Conservation (phyloP, 2,113 vertebrate species). For the Chauna torquata region DNA sequence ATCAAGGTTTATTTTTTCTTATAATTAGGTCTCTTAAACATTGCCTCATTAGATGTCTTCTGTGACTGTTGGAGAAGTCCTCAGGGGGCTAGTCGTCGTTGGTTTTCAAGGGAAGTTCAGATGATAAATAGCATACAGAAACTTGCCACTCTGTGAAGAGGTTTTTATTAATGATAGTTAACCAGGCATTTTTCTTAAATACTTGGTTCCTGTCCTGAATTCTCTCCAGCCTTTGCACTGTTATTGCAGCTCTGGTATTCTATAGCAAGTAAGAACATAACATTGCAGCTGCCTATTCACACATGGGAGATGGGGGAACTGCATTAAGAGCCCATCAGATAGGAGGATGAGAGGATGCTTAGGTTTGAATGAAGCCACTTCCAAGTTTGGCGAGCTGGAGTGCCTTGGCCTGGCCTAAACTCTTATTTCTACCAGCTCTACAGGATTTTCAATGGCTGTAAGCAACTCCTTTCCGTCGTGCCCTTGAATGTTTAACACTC, state of each 20-base stretch:
- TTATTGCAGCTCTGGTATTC: background rate
- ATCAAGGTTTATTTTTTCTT: slow-evolving; percentile 62
- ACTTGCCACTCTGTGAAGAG: background rate
- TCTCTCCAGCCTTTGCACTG: background rate
- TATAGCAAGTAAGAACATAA: slow-evolving; percentile 26
- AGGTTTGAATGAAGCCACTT: slow-evolving; percentile 1
- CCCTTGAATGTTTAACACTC: background rate
- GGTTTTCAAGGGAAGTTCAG: slow-evolving; percentile 35
- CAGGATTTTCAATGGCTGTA: background rate
- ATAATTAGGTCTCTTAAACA: slow-evolving; percentile 56
- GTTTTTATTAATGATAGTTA: slow-evolving; percentile 18
- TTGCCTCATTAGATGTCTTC: slow-evolving; percentile 58
- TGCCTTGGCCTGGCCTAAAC: slow-evolving; percentile 12
- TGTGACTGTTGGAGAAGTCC: slow-evolving; percentile 51
- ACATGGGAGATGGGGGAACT: background rate
- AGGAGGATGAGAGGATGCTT: slow-evolving; percentile 23
- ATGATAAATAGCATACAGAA: slow-evolving; percentile 26
- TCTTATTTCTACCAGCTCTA: background rate
- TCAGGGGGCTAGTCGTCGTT: background rate
- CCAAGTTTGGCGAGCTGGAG: background rate
- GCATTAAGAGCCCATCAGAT: slow-evolving; percentile 31
- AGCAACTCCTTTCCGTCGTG: background rate
- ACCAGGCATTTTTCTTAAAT: background rate
- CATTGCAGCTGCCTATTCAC: background rate
- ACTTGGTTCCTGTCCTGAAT: slow-evolving; percentile 1